Percentiles rank a stretch among this genome's conserved stretches.
phyloP scores from a whole-genome alignment of 2,888 invertebrate genomes.

The Dryomyza anilis region DNA sequence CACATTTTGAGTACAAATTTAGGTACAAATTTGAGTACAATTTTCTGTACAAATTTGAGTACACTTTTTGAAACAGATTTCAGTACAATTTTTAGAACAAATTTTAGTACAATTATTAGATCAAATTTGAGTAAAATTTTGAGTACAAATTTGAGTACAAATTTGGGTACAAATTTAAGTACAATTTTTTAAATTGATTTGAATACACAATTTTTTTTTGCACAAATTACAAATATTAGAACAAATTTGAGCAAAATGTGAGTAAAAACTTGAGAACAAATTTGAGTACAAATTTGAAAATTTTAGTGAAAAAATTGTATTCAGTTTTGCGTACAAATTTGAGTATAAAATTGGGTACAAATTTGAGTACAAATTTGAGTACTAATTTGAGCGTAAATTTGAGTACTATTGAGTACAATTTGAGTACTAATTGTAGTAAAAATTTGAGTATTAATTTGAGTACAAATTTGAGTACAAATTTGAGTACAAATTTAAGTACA shows the following conservation, averaged over 20 bases:
- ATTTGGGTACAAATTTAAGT: no score
- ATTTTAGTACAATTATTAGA: neutral
- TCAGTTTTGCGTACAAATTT: neutral
- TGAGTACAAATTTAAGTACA: neutral
- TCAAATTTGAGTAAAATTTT: no score
- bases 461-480: no score
- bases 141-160: no score
- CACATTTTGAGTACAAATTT: no score
- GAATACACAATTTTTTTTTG: neutral
- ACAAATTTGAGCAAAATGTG: neutral
- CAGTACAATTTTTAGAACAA: neutral
- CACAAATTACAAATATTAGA: neutral
- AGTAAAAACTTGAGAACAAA: neutral
- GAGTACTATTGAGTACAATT: neutral
- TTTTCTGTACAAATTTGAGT: neutral
- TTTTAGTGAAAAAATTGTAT: neutral
- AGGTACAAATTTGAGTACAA: no score
- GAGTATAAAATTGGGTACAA: neutral
- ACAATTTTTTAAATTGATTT: neutral
- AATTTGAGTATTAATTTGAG: no score
- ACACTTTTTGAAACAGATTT: neutral
- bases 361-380: neutral
- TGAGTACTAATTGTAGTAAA: neutral
- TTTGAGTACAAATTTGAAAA: neutral
- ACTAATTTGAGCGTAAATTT: no score